These are phyloP conservation scores for Benitochromis conjunctus DNA, from an alignment of 2,113 vertebrate species.

Conservation along the genomic window DNA sequence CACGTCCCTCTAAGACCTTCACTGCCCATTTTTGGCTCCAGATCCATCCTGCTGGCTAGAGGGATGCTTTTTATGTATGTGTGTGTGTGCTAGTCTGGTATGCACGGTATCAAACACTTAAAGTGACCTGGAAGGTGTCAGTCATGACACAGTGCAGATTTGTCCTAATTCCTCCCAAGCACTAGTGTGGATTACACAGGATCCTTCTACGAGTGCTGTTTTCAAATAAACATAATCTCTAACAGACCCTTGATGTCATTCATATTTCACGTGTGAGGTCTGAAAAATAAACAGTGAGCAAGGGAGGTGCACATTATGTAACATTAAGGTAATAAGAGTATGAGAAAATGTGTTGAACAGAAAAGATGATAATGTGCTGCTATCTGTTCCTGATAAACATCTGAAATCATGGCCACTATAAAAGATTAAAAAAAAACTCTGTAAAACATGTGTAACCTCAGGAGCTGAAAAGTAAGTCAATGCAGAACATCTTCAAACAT, in stretches of 20 bases:
- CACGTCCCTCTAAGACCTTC: neutral
- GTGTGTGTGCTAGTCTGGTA: neutral
- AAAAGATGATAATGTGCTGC: neutral
- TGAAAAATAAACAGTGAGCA: neutral
- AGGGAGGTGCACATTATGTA: neutral
- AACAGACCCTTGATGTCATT: neutral
- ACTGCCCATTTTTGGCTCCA: neutral
- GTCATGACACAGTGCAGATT: constrained; percentile 4
- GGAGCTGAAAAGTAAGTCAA: neutral
- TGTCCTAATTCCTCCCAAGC: neutral
- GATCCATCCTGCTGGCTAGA: neutral
- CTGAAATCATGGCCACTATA: neutral
- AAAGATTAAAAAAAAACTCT: neutral
- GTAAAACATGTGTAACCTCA: neutral
- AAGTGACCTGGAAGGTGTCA: constrained; percentile 16
- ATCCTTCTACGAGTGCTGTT: neutral
- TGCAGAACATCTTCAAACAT: neutral
- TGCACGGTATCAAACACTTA: neutral
- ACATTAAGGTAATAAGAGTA: neutral
- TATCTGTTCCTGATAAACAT: neutral
- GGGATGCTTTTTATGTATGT: neutral
- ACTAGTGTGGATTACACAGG: neutral
- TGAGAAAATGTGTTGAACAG: neutral
- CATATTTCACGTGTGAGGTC: neutral
- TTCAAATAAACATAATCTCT: neutral